Evolutionary conservation across 2,797 vertebrate species (phyloP), one percentile per base, ranked within the genome.

Genomic region (Pangasius djambal): DNA sequence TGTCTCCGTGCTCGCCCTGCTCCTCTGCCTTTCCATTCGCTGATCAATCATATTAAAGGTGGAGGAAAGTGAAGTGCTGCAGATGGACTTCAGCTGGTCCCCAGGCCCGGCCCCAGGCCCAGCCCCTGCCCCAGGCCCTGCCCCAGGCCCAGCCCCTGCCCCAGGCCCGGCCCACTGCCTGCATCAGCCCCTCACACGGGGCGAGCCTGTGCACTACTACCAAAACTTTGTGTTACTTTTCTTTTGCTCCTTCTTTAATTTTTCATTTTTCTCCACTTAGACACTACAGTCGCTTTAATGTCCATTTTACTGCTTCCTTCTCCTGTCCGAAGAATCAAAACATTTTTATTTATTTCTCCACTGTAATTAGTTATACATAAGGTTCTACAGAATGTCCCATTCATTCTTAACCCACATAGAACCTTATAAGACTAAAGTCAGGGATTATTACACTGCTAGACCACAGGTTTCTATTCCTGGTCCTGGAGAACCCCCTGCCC

Each of bases 1-100:
- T 91, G 63, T 87, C 86, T 89, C 70, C 84, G 52, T 85, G 78
- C 65, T 52, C 75, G 88, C 72, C 82, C 67, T 82, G 84, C 86
- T 89, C 92, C 91, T 91, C 93, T 92, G 75, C 77, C 92, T 94
- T 95, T 93, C 95, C 96, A 96, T 96, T 96, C 95, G 95, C 94
- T 95, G 95, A 96, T 96, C 95, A 96, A 96, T 97, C 96, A 96
- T 95, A 95, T 92, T 91, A 90, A 91, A 93, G 90, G 91, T 92
- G 75, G 92, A 89, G 94, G 94, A 87, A 89, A 91, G 92, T 31
- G 74, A 89, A 90, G 95, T 63, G 92, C 92, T 77, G 89, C 89
- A 94, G 94, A 96, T 96, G 93, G 92, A 94, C 93, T 93, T 96
- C 96, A 97, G 97, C 96, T 97, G 97, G 85, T 12, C 59, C 57